phyloP scores from a whole-genome alignment of 2,888 invertebrate species.

The Hyalella azteca region DNA sequence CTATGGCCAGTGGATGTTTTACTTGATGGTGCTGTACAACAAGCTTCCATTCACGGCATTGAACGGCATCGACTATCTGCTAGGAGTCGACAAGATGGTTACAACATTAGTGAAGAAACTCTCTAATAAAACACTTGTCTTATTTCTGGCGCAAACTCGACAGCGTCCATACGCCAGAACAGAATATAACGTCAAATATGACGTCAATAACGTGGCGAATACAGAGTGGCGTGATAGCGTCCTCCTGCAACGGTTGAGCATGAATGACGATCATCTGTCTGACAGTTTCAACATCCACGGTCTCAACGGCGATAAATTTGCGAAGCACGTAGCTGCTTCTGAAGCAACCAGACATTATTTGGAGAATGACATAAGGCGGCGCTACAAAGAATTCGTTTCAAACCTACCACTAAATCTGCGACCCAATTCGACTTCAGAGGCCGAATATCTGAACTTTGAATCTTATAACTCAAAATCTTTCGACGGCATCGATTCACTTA shows the following conservation, averaged over 20 bases:
- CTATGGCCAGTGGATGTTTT: slow-evolving; percentile 31
- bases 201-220: slow-evolving; percentile 11
- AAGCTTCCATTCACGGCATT: not conserved
- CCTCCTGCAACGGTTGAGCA: not conserved
- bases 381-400: not conserved
- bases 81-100: not conserved
- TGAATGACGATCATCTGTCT: not conserved
- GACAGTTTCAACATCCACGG: not conserved
- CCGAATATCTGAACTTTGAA: no score
- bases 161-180: not conserved
- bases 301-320: not conserved
- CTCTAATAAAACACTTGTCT: not conserved
- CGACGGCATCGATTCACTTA: no score
- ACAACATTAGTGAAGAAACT: not conserved
- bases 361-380: not conserved
- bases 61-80: not conserved
- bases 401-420: not conserved
- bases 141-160: not conserved
- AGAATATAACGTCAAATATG: slow-evolving; percentile 24
- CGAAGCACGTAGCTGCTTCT: not conserved
- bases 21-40: not conserved
- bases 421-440: not conserved
- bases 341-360: not conserved
- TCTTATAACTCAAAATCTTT: no score
- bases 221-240: slow-evolving; percentile 23